These are phyloP conservation scores for Abramis brama DNA, from an alignment of 2,113 vertebrate genomes.

Conservation along the genomic window DNA sequence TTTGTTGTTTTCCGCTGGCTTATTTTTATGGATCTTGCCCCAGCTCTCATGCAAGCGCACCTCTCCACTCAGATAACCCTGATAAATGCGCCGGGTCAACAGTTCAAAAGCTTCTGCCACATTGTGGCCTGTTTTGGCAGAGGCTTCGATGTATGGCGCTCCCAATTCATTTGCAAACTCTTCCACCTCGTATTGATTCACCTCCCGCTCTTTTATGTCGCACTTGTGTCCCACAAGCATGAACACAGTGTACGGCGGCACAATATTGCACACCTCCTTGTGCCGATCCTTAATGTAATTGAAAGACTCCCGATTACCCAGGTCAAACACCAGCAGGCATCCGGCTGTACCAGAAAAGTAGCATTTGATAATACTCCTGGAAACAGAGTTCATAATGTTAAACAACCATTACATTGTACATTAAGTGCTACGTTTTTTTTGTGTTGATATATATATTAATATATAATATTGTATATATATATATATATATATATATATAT, in stretches of 20 bases:
- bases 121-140: constrained; percentile 71
- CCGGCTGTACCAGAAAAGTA: no score
- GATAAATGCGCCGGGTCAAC: not conserved
- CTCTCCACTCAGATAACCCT: constrained; percentile 65
- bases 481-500: no score
- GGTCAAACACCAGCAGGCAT: constrained; percentile 10
- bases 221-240: not conserved
- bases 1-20: constrained; percentile 30
- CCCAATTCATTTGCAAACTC: not conserved
- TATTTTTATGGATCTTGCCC: not conserved
- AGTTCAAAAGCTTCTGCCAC: not conserved
- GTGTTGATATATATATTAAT: no score
- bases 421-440: no score
- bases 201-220: not conserved
- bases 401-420: no score
- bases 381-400: no score
- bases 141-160: not conserved
- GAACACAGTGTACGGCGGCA: not conserved
- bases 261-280: no score
- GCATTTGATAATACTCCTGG: no score
- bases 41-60: constrained; percentile 66
- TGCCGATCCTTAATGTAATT: not conserved
- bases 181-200: not conserved
- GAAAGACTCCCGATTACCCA: not conserved
- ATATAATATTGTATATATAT: no score